These are phyloP conservation scores for Ammodytes marinus DNA, from an alignment of 2,113 vertebrate species.

Conservation along the genomic window DNA sequence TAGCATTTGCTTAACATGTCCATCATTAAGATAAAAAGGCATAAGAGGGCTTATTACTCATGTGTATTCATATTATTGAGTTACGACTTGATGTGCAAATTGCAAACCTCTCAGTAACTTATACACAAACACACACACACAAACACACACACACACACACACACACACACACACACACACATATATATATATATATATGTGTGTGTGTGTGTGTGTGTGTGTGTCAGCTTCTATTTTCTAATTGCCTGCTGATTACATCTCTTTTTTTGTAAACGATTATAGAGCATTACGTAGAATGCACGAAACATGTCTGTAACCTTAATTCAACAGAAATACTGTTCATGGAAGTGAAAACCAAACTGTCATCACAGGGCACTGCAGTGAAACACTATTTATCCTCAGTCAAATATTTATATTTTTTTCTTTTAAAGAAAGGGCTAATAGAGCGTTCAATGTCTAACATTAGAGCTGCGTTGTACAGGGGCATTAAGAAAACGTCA, in stretches of 20 bases:
- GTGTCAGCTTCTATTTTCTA: not conserved
- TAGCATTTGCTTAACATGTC: conserved; percentile 1
- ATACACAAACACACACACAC: not conserved
- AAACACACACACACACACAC: no score
- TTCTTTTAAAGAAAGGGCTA: not conserved
- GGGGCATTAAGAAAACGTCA: not conserved
- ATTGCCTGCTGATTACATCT: not conserved
- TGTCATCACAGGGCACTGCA: not conserved
- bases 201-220: not conserved
- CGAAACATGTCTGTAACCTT: not conserved
- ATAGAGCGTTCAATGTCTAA: not conserved
- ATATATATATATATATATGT: no score
- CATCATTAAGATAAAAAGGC: not conserved
- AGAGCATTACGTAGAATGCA: not conserved
- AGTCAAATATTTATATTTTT: not conserved
- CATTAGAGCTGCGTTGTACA: not conserved
- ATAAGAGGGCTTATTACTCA: no score
- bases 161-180: no score
- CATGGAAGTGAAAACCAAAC: not conserved
- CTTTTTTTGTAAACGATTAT: not conserved
- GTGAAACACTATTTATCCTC: not conserved
- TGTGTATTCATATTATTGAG: not conserved
- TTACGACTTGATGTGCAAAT: not conserved
- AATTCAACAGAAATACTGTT: not conserved
- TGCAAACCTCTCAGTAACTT: not conserved